Base-by-base conservation (phyloP, 2,888 invertebrate genomes). In the Subacronicta megacephala region DNA sequence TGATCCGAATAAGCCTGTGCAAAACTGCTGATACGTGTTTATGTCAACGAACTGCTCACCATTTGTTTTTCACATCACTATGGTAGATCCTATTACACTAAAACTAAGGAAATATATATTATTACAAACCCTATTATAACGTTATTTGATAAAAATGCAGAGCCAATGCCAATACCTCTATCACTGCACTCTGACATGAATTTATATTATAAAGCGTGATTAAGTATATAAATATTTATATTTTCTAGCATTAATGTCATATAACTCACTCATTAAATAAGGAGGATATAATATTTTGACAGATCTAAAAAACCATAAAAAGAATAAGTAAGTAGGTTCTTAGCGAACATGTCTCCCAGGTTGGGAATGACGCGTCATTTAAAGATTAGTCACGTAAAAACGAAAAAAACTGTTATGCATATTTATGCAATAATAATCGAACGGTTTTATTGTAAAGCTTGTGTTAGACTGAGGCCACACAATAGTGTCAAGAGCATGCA, bases 381-480 rank as follows among this genome's bases (percentile, higher is more conserved):
- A 33, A 50, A 38, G 18, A 71, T 74, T 60, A 75, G 61, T 72
- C 72, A 74, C 61, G 49, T 26, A 68, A 58, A 38, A 57, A 50
- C 42, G n/a, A 72, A 59, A 72, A 67, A 69, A 71, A 49, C 31
- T 52, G 54, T 70, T 78, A 79, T 81, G 80, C 74, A 81, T 75
- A 84, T 82, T 75, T 72, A 79, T 82, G 78, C 81, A 81, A 77
- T 59, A 59, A 44, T 68, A 49, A 74, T 72, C 62, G 62, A 72
- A 71, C 61, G 71, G 75, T 78, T 69, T 77, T 73, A 66, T 67
- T 67, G 72, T 75, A 66, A 43, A 58, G 62, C 56, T 26, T 29
- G 73, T 64, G 73, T 72, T 72, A 72, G 69, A 76, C 75, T 80
- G 79, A 85, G 85, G 84, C 65, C 83, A 77, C 67, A 76, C 68